These are phyloP conservation scores for Heliconius hortense DNA, from an alignment of 2,888 invertebrate species.

Conservation along the genomic window DNA sequence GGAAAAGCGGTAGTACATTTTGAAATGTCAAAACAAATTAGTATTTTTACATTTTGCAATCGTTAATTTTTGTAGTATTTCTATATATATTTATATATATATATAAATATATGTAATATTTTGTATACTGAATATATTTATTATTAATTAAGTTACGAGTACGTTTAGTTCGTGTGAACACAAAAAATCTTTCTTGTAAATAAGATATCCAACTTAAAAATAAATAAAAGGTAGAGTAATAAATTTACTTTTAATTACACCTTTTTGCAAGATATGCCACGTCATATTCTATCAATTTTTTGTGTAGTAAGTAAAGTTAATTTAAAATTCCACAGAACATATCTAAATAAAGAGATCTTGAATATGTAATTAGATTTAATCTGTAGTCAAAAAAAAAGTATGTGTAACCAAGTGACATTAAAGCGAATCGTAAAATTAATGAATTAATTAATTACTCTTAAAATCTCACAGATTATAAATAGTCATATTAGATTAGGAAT, in stretches of 20 bases:
- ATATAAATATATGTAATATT: slow-evolving; percentile 39
- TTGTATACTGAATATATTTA: slow-evolving; percentile 34
- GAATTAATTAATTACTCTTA: neutral
- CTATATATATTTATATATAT: slow-evolving; percentile 39
- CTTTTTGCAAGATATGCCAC: neutral
- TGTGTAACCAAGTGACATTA: neutral
- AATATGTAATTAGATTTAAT: slow-evolving; percentile 6
- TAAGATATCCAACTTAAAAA: neutral
- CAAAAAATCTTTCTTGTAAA: neutral
- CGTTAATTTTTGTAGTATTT: neutral
- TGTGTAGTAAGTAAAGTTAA: neutral
- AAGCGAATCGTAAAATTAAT: slow-evolving; percentile 13
- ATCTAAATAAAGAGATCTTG: neutral
- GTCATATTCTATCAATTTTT: neutral
- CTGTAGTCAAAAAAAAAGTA: slow-evolving; percentile 2
- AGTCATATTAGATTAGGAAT: neutral
- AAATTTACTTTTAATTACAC: slow-evolving; percentile 5
- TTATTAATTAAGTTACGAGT: neutral
- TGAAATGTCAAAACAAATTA: too few species aligned
- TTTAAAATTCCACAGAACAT: slow-evolving; percentile 2
- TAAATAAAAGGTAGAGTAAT: neutral
- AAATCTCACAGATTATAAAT: neutral
- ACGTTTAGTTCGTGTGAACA: neutral
- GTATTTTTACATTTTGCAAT: slow-evolving; percentile 46
- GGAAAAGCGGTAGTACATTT: too few species aligned